phyloP scores from a whole-genome alignment of 2,888 invertebrate genomes.

The Scaptodrosophila latifasciaeformis region DNA sequence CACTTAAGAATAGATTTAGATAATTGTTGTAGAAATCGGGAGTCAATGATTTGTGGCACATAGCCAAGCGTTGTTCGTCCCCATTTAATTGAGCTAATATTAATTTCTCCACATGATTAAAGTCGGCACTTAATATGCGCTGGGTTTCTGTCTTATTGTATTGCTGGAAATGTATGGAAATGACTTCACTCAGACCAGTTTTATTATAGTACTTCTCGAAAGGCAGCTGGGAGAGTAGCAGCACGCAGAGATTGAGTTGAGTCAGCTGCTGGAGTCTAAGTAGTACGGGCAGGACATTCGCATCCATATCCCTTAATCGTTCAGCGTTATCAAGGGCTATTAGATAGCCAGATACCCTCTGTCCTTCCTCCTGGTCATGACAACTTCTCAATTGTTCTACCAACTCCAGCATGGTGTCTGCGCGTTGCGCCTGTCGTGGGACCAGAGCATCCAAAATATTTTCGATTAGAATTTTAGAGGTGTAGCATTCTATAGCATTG shows the following conservation, averaged over 20 bases:
- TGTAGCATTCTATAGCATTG: constrained; percentile 89
- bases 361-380: constrained; percentile 8
- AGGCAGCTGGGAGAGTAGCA: constrained; percentile 85
- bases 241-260: constrained; percentile 82
- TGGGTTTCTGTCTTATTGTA: constrained; percentile 84
- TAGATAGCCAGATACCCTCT: constrained; percentile 73
- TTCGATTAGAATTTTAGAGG: constrained; percentile 85
- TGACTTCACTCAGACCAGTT: constrained; percentile 82
- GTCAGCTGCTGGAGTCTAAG: constrained; percentile 85
- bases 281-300: constrained; percentile 83
- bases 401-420: constrained; percentile 83
- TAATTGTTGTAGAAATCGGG: constrained; percentile 83
- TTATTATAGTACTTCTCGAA: constrained; percentile 87
- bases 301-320: constrained; percentile 84
- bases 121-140: constrained; percentile 76
- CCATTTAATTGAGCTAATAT: constrained; percentile 26
- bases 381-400: constrained; percentile 75
- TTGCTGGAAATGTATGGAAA: constrained; percentile 86
- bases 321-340: constrained; percentile 89
- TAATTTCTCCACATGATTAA: constrained; percentile 37
- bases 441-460: constrained; percentile 79
- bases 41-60: constrained; percentile 67
- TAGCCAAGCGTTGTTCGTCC: constrained; percentile 20
- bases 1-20: constrained; percentile 86
- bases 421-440: constrained; percentile 69